Evolutionary conservation across 2,797 vertebrate genomes (phyloP).

Genomic region (Lophotriccus pileatus): DNA sequence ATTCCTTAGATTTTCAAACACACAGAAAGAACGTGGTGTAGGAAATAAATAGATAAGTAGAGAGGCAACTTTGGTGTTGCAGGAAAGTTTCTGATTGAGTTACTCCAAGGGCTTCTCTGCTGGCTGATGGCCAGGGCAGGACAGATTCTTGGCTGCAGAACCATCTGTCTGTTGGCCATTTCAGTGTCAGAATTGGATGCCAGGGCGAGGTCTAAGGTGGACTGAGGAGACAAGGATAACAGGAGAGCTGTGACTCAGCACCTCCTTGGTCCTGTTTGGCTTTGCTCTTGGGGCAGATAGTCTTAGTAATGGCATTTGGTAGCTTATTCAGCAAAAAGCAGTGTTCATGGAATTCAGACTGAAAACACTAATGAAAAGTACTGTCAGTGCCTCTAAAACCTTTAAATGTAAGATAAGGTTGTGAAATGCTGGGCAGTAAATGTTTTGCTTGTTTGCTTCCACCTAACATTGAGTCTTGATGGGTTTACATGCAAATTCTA

Average conservation of each 20-base stretch:
- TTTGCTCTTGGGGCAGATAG: background rate
- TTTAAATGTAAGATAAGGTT: background rate
- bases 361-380: background rate
- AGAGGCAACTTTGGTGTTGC: background rate
- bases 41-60: background rate
- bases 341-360: background rate
- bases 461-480: background rate
- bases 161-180: background rate
- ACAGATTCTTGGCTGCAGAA: background rate
- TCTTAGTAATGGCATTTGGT: background rate
- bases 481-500: background rate
- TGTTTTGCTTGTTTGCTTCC: background rate
- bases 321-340: background rate
- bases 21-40: background rate
- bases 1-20: background rate
- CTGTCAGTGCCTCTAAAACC: background rate
- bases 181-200: background rate
- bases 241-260: background rate
- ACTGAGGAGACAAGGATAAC: accelerated
- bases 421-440: background rate
- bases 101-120: background rate
- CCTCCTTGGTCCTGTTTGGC: accelerated
- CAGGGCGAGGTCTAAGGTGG: background rate
- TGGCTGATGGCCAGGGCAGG: background rate
- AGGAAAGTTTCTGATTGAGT: background rate